Conservation (phyloP, 2,888 invertebrate genomes). For the Andrena marginata region DNA sequence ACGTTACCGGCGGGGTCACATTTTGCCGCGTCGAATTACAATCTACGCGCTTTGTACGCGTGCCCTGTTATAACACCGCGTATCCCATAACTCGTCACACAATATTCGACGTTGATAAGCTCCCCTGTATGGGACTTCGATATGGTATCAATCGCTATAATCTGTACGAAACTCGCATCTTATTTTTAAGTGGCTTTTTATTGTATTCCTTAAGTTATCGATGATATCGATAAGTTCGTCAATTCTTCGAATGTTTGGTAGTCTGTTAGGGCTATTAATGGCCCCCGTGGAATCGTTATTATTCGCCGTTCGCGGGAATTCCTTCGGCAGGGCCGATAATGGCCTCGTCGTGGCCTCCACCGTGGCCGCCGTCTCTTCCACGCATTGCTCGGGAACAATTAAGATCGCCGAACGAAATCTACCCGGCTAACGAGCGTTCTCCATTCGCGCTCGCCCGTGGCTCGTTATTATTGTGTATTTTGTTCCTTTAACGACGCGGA, state of each 20-base stretch:
- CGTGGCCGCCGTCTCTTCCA: slow-evolving; percentile 28
- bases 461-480: slow-evolving; percentile 52
- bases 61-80: slow-evolving; percentile 10
- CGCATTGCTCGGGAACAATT: slow-evolving; percentile 51
- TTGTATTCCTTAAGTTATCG: background rate
- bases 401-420: slow-evolving; percentile 53
- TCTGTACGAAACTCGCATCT: too few relatives aligned
- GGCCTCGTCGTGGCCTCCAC: slow-evolving; percentile 32
- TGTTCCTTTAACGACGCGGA: slow-evolving; percentile 49
- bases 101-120: too few relatives aligned
- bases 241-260: background rate
- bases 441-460: background rate
- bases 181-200: too few relatives aligned
- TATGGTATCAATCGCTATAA: too few relatives aligned
- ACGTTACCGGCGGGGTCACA: slow-evolving; percentile 26
- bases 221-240: background rate
- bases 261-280: slow-evolving; percentile 65
- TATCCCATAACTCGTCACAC: too few relatives aligned
- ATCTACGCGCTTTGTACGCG: slow-evolving; percentile 19
- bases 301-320: slow-evolving; percentile 52
- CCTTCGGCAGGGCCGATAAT: slow-evolving; percentile 52
- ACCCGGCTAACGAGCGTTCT: slow-evolving; percentile 55
- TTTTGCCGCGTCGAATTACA: slow-evolving; percentile 39
- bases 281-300: slow-evolving; percentile 69
- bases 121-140: too few relatives aligned